phyloP scores from a whole-genome alignment of 2,888 invertebrate genomes.

The Coecobrya sp. region DNA sequence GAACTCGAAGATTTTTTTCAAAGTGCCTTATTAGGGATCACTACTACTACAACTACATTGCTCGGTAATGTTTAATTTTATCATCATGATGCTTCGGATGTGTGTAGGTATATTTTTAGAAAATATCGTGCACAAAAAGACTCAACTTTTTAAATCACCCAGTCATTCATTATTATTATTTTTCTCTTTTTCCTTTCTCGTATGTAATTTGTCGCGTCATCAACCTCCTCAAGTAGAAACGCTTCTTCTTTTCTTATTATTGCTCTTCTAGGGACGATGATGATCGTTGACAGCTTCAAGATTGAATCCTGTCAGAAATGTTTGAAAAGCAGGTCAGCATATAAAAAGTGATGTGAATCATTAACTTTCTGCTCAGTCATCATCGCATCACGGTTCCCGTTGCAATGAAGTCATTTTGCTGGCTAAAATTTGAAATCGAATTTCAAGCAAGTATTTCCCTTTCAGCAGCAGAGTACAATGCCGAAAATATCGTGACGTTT shows the following conservation, averaged over 20 bases:
- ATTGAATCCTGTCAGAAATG: conserved; percentile 71
- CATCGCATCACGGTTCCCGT: conserved; percentile 5
- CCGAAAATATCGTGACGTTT: conserved; percentile 42
- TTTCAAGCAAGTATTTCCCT: conserved; percentile 10
- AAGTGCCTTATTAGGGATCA: conserved; percentile 60
- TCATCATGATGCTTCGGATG: conserved; percentile 11
- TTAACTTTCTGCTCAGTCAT: conserved; percentile 77
- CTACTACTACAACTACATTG: background rate
- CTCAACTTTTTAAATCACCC: conserved; percentile 62
- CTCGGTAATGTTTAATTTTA: conserved; percentile 24
- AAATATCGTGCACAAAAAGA: conserved; percentile 54
- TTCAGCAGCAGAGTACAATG: conserved; percentile 14
- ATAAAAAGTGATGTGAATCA: conserved; percentile 76
- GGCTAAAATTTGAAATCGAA: conserved; percentile 15
- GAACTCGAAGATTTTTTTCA: background rate
- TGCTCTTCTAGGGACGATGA: background rate
- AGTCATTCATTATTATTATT: conserved; percentile 43
- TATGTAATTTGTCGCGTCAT: conserved; percentile 73
- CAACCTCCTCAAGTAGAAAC: conserved; percentile 51
- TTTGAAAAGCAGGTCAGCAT: conserved; percentile 76
- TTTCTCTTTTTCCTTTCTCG: conserved; percentile 66
- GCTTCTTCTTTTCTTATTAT: background rate
- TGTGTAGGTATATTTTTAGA: conserved; percentile 54
- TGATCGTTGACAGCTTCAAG: conserved; percentile 70
- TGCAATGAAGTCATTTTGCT: conserved; percentile 34